These are phyloP conservation scores for Ormyrus thymus DNA, from an alignment of 2,888 invertebrate species.

Conservation along the genomic window DNA sequence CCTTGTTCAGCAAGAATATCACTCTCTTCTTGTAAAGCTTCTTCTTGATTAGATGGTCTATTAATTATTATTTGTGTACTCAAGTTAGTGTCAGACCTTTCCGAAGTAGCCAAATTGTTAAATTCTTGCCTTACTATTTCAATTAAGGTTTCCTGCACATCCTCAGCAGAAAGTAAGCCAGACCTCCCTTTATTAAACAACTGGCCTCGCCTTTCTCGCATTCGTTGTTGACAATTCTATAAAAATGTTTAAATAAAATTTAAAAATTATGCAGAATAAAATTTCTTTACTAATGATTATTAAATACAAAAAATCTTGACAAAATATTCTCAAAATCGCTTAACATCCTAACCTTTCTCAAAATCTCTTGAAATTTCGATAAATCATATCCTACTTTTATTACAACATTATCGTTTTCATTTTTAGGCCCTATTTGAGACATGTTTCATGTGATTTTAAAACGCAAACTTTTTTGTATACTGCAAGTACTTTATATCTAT, in stretches of 20 bases:
- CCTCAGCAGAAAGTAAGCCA: constrained; percentile 57
- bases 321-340: not conserved
- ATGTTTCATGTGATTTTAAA: too few species aligned
- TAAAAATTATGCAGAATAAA: not conserved
- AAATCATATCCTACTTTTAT: constrained; percentile 69
- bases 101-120: constrained; percentile 59
- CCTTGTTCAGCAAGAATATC: constrained; percentile 67
- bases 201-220: constrained; percentile 66
- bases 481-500: too few species aligned
- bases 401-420: too few species aligned
- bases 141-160: constrained; percentile 63
- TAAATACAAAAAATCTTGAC: too few species aligned
- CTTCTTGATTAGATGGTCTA: constrained; percentile 61
- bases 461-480: too few species aligned
- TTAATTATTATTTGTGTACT: constrained; percentile 49
- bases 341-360: constrained; percentile 70
- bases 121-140: constrained; percentile 69
- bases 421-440: too few species aligned
- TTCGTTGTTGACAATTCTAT: constrained; percentile 67
- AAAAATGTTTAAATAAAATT: constrained; percentile 41
- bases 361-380: constrained; percentile 71
- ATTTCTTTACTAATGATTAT: too few species aligned
- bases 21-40: constrained; percentile 63
- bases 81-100: constrained; percentile 43
- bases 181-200: constrained; percentile 66